Percentiles rank a stretch among this genome's conserved stretches.
These are phyloP conservation scores for Melinaea menophilus DNA, from an alignment of 2,888 invertebrate genomes.

Conservation along the genomic window DNA sequence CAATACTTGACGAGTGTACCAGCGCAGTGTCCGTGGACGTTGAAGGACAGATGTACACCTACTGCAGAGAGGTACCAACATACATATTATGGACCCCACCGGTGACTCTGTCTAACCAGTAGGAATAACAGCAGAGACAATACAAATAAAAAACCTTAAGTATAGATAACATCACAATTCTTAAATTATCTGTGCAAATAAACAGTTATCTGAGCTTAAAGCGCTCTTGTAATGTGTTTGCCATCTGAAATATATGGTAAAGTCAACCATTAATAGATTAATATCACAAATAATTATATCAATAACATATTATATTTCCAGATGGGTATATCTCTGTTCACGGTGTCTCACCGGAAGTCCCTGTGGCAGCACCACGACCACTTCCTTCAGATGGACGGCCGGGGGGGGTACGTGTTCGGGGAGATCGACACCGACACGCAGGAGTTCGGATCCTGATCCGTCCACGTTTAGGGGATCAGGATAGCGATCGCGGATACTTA, in stretches of 20 bases:
- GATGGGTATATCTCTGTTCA: slow-evolving; percentile 94
- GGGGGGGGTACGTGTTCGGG: slow-evolving; percentile 92
- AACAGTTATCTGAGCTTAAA: too few relatives aligned
- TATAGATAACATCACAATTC: too few relatives aligned
- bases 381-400: slow-evolving; percentile 96
- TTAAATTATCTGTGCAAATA: too few relatives aligned
- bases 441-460: slow-evolving; percentile 93
- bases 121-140: too few relatives aligned
- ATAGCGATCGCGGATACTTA: neutral
- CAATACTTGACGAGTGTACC: slow-evolving; percentile 99
- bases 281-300: neutral
- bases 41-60: slow-evolving; percentile 97
- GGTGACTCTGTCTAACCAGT: too few relatives aligned
- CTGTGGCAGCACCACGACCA: slow-evolving; percentile 99
- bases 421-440: slow-evolving; percentile 90
- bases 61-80: slow-evolving; percentile 85
- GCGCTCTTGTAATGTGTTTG: too few relatives aligned
- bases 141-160: too few relatives aligned
- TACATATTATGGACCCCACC: too few relatives aligned
- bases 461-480: too few relatives aligned
- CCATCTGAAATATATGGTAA: too few relatives aligned
- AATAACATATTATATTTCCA: slow-evolving; percentile 37
- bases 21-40: slow-evolving; percentile 99
- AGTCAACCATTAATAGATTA: neutral
- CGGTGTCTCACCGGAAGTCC: slow-evolving; percentile 97